These are phyloP conservation scores for Capreolus pygargus DNA, from an alignment of 2,113 vertebrate genomes.

Conservation along the genomic window DNA sequence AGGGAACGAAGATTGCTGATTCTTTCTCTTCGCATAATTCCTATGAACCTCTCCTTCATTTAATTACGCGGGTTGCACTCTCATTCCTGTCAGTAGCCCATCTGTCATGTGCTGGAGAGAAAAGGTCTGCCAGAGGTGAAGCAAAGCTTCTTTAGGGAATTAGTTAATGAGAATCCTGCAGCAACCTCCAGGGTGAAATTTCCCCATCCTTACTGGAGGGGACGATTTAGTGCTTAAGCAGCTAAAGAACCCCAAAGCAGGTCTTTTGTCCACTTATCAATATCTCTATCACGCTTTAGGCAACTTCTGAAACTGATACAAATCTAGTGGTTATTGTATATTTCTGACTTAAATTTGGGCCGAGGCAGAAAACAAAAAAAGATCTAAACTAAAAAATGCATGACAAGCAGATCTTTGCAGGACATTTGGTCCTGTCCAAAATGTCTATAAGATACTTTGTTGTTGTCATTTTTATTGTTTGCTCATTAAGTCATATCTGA, in stretches of 20 bases:
- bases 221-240: neutral
- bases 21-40: neutral
- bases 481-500: neutral
- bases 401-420: neutral
- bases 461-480: neutral
- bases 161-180: neutral
- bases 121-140: constrained; percentile 37
- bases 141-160: neutral
- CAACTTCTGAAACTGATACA: neutral
- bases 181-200: neutral
- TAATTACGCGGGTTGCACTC: neutral
- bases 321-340: neutral
- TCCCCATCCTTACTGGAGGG: neutral
- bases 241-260: neutral
- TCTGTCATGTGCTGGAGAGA: neutral
- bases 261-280: neutral
- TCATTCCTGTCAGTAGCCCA: neutral
- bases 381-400: neutral
- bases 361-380: neutral
- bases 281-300: neutral
- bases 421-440: neutral
- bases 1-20: neutral
- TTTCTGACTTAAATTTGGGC: neutral
- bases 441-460: neutral
- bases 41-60: neutral